These are phyloP conservation scores for Somateria mollissima DNA, from an alignment of 2,797 vertebrate genomes.

Conservation along the genomic window DNA sequence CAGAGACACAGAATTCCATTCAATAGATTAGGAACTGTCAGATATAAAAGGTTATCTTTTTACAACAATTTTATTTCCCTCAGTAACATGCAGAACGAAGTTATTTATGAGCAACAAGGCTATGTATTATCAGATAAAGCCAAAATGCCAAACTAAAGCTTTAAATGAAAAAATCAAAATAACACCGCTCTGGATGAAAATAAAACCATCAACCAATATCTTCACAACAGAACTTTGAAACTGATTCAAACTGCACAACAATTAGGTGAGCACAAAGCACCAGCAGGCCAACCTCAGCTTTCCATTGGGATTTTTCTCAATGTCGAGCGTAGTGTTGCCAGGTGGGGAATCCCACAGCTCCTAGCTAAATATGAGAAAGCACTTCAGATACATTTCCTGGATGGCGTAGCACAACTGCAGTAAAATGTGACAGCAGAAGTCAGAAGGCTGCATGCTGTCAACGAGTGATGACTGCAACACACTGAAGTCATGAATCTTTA, in stretches of 20 bases:
- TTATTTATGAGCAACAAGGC: background rate
- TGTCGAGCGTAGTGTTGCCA: accelerated
- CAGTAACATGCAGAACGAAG: background rate
- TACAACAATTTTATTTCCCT: background rate
- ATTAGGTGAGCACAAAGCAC: background rate
- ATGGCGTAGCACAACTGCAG: background rate
- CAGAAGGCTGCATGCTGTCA: background rate
- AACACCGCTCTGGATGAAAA: background rate
- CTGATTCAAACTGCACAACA: background rate
- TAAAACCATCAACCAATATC: accelerated
- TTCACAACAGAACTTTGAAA: background rate
- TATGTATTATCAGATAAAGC: background rate
- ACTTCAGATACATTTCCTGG: background rate
- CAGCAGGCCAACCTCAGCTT: background rate
- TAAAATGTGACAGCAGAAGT: background rate
- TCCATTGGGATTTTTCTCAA: background rate
- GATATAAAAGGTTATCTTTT: background rate
- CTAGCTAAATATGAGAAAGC: background rate
- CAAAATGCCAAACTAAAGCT: background rate
- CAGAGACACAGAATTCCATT: background rate
- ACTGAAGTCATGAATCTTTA: background rate
- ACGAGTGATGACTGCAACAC: background rate
- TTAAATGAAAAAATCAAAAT: background rate
- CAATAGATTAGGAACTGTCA: background rate
- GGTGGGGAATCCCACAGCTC: background rate